Evolutionary conservation across 2,113 vertebrate genomes (phyloP).

Genomic region (Paramisgurnus dabryanus): DNA sequence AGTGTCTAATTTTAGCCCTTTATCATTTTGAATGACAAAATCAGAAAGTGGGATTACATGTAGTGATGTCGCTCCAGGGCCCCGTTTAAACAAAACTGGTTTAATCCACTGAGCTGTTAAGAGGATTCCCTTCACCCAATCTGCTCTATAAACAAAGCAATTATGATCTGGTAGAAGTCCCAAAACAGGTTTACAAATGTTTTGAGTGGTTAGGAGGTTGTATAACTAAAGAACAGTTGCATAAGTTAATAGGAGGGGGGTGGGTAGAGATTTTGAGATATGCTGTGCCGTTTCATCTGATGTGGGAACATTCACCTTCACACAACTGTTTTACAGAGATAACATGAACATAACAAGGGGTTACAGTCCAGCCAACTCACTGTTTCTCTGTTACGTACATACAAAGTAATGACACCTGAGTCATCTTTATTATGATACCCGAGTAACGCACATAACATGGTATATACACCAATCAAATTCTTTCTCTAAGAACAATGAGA

Average conservation of each 20-base stretch:
- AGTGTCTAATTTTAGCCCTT: not conserved
- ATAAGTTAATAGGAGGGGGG: constrained; percentile 22
- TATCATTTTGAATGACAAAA: constrained; percentile 21
- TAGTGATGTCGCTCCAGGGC: constrained; percentile 29
- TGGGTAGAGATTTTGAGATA: not conserved
- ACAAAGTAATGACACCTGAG: constrained; percentile 20
- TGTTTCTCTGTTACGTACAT: not conserved
- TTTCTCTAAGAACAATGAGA: constrained; percentile 1
- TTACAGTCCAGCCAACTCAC: constrained; percentile 44
- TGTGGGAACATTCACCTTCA: constrained; percentile 20
- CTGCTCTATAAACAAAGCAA: constrained; percentile 41
- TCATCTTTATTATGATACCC: constrained; percentile 3
- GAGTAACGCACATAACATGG: constrained; percentile 19
- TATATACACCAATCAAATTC: constrained; percentile 22
- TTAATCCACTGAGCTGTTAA: constrained; percentile 61
- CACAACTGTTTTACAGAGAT: constrained; percentile 29
- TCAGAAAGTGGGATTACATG: constrained; percentile 16
- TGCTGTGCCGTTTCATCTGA: constrained; percentile 1
- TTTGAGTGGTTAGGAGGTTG: constrained; percentile 35
- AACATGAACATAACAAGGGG: constrained; percentile 33
- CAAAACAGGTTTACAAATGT: constrained; percentile 33
- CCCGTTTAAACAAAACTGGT: constrained; percentile 47
- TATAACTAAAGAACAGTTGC: constrained; percentile 40
- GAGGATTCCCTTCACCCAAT: constrained; percentile 53
- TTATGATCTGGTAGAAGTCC: constrained; percentile 52